A percentile compares a stretch with the other conserved stretches of the same genome.
Conservation (phyloP, 2,888 invertebrate genomes). For the Pseudeuparius sepicola region DNA sequence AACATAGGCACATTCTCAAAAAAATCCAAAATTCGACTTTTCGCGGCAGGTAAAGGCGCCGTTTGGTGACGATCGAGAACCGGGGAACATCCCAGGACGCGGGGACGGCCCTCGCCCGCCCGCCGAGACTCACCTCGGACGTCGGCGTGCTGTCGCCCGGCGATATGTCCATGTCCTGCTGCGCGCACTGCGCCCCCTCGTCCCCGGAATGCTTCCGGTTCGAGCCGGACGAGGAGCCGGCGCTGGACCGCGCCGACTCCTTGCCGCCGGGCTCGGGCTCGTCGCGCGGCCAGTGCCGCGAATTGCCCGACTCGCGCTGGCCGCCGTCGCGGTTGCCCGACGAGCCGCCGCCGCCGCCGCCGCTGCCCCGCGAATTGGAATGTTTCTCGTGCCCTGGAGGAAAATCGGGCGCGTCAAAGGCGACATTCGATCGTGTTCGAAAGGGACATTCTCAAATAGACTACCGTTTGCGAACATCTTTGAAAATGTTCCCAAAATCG, state of each 20-base stretch:
- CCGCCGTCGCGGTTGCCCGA: slow-evolving; percentile 30
- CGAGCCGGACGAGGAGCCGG: no score
- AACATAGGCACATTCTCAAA: no score
- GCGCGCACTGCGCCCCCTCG: slow-evolving; percentile 24
- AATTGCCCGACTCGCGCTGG: slow-evolving; percentile 31
- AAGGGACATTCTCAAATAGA: not conserved
- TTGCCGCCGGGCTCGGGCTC: slow-evolving; percentile 30
- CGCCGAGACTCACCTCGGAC: slow-evolving; percentile 61
- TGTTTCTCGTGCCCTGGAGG: slow-evolving; percentile 62
- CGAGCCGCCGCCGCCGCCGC: slow-evolving; percentile 34
- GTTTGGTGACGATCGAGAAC: no score
- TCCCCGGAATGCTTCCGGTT: slow-evolving; percentile 31
- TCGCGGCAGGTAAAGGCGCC: no score
- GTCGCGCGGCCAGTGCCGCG: slow-evolving; percentile 35
- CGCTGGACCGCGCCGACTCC: slow-evolving; percentile 29
- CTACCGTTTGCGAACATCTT: no score
- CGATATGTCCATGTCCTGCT: slow-evolving; percentile 89
- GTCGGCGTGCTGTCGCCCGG: slow-evolving; percentile 83
- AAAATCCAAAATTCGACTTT: no score
- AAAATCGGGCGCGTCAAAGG: no score
- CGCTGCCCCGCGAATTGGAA: slow-evolving; percentile 55
- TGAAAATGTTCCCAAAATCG: no score
- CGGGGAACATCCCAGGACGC: no score
- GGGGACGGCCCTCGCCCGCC: slow-evolving; percentile 57
- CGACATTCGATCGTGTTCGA: no score